Conservation (phyloP, 2,113 vertebrate species). For the Catharus minimus region DNA sequence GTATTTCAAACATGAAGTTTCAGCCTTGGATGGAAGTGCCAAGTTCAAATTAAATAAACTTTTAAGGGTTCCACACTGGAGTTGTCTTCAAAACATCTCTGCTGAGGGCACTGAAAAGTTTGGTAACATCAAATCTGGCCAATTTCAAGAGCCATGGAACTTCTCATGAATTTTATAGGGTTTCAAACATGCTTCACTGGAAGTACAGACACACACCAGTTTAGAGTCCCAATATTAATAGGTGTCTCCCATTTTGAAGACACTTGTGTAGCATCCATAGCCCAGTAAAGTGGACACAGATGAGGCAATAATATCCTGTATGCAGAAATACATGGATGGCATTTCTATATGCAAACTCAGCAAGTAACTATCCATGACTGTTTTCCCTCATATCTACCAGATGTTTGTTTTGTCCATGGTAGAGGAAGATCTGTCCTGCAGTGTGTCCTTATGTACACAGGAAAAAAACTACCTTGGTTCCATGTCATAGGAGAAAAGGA, state of each 20-base stretch:
- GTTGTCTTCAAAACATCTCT: constrained; percentile 8
- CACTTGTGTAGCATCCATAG: background rate
- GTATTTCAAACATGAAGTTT: background rate
- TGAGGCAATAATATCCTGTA: background rate
- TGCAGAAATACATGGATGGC: background rate
- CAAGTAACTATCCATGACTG: background rate
- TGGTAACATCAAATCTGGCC: background rate
- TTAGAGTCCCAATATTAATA: background rate
- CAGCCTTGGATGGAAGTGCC: too few relatives aligned
- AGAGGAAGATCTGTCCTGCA: background rate
- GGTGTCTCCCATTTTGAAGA: background rate
- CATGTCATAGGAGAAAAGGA: background rate
- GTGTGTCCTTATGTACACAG: background rate
- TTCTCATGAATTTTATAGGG: background rate
- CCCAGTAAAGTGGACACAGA: background rate
- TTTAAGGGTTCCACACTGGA: background rate
- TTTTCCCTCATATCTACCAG: background rate
- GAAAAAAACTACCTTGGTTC: background rate
- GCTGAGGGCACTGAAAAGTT: background rate
- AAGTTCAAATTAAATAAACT: too few relatives aligned
- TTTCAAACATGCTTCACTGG: background rate
- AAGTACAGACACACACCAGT: background rate
- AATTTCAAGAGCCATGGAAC: background rate
- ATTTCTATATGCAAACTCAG: background rate
- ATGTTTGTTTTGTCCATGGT: background rate